Evolutionary conservation across 2,888 invertebrate species (phyloP), one percentile per base, ranked within the genome.

Genomic region (Heliconius sara): DNA sequence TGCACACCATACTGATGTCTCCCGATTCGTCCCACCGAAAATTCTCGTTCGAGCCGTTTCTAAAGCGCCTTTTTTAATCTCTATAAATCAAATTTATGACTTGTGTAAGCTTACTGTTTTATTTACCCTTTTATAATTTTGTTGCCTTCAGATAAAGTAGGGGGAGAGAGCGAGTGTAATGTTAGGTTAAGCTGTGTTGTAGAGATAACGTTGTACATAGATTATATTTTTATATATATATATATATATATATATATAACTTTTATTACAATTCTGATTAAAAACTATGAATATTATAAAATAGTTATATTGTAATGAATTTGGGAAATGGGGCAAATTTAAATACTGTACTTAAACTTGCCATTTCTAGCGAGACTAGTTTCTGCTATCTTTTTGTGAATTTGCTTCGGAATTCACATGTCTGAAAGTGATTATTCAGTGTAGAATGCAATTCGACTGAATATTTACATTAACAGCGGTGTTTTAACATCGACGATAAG

Each of bases 1-100:
- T 83, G 73, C 91, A 78, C 77, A 89, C 93, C 82, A 85, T 95
- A 92, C 94, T 78, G 89, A 87, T 92, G 90, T 93, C 93, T 92
- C 93, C 92, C 93, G 91, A 94, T 93, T 91, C 95, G 93, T 94
- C 94, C 93, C 92, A 92, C 93, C 94, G 93, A 94, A 94, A 93
- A 94, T 94, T 93, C 94, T 92, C 93, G 94, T 93, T 94, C 93
- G 93, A 94, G 93, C 94, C 92, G 92, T 93, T 93, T 93, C 94
- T 93, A 94, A 94, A 93, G 94, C 95, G 93, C 94, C 95, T 95
- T 95, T 95, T 95, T 95, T 95, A 95, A 95, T 95, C 95, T 95
- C 95, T 93, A 95, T 95, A 95, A 95, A 95, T 95, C 95, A 95
- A 94, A 95, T 95, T 95, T 95, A 95, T 95, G 95, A 95, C 93